Conservation (phyloP, 1,140 invertebrate genomes). For the Listronotus oregonensis region DNA sequence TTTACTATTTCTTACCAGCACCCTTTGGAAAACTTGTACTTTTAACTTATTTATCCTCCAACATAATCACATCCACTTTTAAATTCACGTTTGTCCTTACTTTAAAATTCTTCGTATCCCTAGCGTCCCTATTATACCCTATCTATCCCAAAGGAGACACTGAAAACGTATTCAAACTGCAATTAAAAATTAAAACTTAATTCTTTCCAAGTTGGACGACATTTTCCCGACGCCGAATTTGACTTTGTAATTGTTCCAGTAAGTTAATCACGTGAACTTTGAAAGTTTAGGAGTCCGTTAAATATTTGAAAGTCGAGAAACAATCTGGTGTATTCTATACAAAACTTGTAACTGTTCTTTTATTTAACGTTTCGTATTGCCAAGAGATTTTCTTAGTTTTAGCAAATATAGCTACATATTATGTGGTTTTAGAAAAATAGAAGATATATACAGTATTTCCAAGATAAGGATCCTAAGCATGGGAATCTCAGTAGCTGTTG, state of each 20-base stretch:
- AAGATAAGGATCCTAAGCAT: too few relatives aligned
- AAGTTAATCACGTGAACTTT: conserved; percentile 40
- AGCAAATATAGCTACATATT: too few relatives aligned
- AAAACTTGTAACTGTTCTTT: conserved; percentile 3
- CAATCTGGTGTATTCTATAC: conserved; percentile 4
- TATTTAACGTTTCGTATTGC: neutral
- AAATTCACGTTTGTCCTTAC: conserved; percentile 36
- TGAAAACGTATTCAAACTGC: conserved; percentile 38
- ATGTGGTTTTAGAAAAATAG: too few relatives aligned
- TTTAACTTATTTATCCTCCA: conserved; percentile 13
- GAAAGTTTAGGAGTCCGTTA: conserved; percentile 14
- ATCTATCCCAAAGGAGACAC: conserved; percentile 35
- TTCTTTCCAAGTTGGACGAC: conserved; percentile 41
- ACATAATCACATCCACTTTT: conserved; percentile 27
- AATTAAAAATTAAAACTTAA: conserved; percentile 47
- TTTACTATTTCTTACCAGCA: too few relatives aligned
- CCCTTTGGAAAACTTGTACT: neutral
- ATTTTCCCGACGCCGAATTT: conserved; percentile 43
- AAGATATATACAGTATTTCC: too few relatives aligned
- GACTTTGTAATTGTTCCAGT: conserved; percentile 41
- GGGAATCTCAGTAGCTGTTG: too few relatives aligned
- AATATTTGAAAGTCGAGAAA: conserved; percentile 33
- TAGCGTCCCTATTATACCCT: conserved; percentile 31
- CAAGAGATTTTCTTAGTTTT: neutral
- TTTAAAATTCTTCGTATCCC: conserved; percentile 36